These are phyloP conservation scores for Linnaemya tessellans DNA, from an alignment of 2,888 invertebrate species.

Conservation along the genomic window DNA sequence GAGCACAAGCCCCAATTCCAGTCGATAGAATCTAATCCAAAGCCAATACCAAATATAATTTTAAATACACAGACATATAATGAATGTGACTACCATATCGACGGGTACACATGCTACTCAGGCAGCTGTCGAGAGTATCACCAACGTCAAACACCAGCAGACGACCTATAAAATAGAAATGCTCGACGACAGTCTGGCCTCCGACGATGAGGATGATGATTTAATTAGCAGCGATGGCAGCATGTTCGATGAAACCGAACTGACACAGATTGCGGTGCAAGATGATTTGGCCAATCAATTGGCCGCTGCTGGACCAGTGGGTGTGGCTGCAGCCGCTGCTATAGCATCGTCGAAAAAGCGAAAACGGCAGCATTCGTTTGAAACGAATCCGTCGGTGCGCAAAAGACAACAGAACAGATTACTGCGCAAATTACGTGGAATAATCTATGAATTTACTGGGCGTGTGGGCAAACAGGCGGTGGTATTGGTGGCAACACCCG, in stretches of 20 bases:
- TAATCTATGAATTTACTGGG: conserved; percentile 98
- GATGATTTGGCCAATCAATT: conserved; percentile 98
- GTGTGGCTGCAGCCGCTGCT: conserved; percentile 98
- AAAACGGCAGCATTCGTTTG: conserved; percentile 97
- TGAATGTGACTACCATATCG: conserved; percentile 82
- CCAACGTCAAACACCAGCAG: conserved; percentile 76
- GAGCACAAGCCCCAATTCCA: conserved; percentile 56
- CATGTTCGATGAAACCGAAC: conserved; percentile 91
- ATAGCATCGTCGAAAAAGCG: conserved; percentile 97
- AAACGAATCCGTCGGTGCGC: conserved; percentile 97
- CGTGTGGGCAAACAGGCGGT: conserved; percentile 98
- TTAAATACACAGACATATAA: conserved; percentile 63
- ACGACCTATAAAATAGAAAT: conserved; percentile 88
- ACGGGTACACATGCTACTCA: conserved; percentile 76
- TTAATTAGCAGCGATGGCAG: conserved; percentile 92
- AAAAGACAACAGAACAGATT: conserved; percentile 97
- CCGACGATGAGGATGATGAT: conserved; percentile 94
- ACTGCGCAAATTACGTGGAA: conserved; percentile 93
- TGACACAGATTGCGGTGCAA: conserved; percentile 86
- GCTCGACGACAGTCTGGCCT: conserved; percentile 87
- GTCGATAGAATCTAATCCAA: conserved; percentile 30
- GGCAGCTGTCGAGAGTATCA: conserved; percentile 67
- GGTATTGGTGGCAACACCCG: conserved; percentile 97
- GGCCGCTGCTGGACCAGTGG: conserved; percentile 97
- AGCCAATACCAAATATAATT: conserved; percentile 62